phyloP scores from a whole-genome alignment of 2,797 vertebrate genomes.

The Astyanax mexicanus region DNA sequence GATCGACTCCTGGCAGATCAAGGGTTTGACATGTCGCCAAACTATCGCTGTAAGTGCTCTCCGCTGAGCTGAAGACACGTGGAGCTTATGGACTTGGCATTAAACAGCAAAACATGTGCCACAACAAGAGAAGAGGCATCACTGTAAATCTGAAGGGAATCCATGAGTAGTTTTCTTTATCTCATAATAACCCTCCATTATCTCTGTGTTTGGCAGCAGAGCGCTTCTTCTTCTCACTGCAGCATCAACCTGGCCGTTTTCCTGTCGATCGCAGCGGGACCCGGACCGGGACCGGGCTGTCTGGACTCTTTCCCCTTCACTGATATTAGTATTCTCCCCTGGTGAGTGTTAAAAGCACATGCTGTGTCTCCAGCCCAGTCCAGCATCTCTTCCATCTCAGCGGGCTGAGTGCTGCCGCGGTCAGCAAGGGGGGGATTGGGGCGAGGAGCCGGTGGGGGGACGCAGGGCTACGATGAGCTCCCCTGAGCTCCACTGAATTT shows the following conservation, averaged over 20 bases:
- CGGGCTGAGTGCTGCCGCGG: not conserved
- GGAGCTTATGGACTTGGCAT: not conserved
- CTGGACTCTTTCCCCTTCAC: not conserved
- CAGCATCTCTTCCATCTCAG: not conserved
- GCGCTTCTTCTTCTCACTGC: not conserved
- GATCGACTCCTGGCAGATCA: not conserved
- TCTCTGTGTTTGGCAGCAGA: not conserved
- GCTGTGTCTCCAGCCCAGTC: not conserved
- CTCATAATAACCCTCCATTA: not conserved
- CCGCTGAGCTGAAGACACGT: not conserved
- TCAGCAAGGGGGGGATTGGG: not conserved
- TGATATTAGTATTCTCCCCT: not conserved
- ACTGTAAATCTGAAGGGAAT: not conserved
- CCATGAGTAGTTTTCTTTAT: not conserved
- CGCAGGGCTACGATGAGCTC: not conserved
- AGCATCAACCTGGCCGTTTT: not conserved
- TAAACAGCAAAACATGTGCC: not conserved
- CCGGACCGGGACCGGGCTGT: not conserved
- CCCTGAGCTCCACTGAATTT: not conserved
- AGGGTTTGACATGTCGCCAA: not conserved
- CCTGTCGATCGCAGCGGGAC: not conserved
- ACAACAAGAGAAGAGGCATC: not conserved
- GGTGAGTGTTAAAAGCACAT: not conserved
- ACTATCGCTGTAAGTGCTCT: not conserved
- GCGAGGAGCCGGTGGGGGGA: no score